phyloP scores from a whole-genome alignment of 2,113 vertebrate genomes.

The Misgurnus anguillicaudatus region DNA sequence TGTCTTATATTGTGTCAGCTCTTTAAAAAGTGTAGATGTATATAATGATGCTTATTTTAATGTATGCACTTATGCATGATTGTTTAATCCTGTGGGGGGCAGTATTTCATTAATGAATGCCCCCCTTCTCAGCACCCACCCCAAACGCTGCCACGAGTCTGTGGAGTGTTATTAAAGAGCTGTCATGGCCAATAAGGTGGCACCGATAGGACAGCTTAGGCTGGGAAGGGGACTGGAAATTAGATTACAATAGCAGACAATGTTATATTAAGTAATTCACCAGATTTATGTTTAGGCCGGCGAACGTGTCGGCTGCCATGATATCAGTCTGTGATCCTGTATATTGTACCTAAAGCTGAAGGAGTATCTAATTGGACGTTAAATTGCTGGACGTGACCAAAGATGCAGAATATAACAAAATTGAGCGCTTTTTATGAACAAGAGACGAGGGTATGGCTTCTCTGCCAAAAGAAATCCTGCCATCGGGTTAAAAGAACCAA shows the following conservation, averaged over 20 bases:
- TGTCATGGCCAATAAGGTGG: constrained; percentile 79
- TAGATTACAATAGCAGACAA: constrained; percentile 74
- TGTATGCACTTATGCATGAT: neutral
- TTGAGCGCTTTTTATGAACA: too few relatives aligned
- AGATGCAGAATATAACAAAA: too few relatives aligned
- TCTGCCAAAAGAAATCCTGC: too few relatives aligned
- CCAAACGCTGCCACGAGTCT: constrained; percentile 72
- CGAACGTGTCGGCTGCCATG: neutral
- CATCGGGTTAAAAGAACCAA: too few relatives aligned
- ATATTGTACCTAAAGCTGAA: neutral
- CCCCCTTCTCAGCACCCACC: constrained; percentile 76
- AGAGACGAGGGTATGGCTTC: too few relatives aligned
- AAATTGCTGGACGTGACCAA: neutral
- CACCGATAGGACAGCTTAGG: constrained; percentile 49
- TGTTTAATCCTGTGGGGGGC: neutral
- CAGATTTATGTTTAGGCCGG: constrained; percentile 69
- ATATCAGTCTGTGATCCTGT: neutral
- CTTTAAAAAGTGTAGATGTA: too few relatives aligned
- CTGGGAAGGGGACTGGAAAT: constrained; percentile 62
- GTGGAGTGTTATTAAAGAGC: constrained; percentile 85
- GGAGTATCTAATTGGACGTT: neutral
- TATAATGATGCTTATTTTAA: neutral
- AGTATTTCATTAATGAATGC: constrained; percentile 73
- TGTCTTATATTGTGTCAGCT: too few relatives aligned
- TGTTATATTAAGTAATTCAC: constrained; percentile 76